Evolutionary conservation across 1,140 invertebrate species (phyloP).

Genomic region (Papilio polytes): DNA sequence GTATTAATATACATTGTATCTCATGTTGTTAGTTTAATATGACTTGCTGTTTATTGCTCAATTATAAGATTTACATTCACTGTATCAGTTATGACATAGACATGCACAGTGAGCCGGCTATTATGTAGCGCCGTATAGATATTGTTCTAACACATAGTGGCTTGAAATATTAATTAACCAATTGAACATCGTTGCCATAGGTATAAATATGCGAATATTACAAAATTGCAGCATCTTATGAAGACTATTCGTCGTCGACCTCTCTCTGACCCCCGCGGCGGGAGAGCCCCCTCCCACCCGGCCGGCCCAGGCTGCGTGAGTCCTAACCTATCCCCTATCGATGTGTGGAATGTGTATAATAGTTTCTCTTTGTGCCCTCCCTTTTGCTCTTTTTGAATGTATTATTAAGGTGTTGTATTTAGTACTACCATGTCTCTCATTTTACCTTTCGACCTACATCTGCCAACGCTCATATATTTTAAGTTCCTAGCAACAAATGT

Average conservation of each 20-base stretch:
- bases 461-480: constrained; percentile 24
- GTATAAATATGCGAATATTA: constrained; percentile 82
- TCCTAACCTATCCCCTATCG: constrained; percentile 73
- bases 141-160: constrained; percentile 29
- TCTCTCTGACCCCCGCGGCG: constrained; percentile 83
- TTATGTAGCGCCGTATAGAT: constrained; percentile 35
- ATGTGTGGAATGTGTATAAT: constrained; percentile 81
- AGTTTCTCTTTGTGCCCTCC: constrained; percentile 64
- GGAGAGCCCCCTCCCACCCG: constrained; percentile 75
- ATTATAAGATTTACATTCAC: constrained; percentile 24
- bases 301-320: constrained; percentile 77
- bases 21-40: constrained; percentile 18
- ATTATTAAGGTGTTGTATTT: constrained; percentile 73
- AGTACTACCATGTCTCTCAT: constrained; percentile 51
- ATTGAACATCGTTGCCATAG: constrained; percentile 78
- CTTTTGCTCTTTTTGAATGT: constrained; percentile 65
- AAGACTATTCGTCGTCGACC: constrained; percentile 86
- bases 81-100: constrained; percentile 21
- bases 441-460: constrained; percentile 42
- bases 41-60: constrained; percentile 39
- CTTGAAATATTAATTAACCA: constrained; percentile 64
- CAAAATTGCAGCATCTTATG: constrained; percentile 85
- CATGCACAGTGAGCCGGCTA: constrained; percentile 21
- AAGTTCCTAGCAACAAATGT: constrained; percentile 3
- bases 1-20: constrained; percentile 31